Percentiles rank a stretch among this genome's conserved stretches.
These are phyloP conservation scores for Linnaemya tessellans DNA, from an alignment of 2,888 invertebrate genomes.

Conservation along the genomic window DNA sequence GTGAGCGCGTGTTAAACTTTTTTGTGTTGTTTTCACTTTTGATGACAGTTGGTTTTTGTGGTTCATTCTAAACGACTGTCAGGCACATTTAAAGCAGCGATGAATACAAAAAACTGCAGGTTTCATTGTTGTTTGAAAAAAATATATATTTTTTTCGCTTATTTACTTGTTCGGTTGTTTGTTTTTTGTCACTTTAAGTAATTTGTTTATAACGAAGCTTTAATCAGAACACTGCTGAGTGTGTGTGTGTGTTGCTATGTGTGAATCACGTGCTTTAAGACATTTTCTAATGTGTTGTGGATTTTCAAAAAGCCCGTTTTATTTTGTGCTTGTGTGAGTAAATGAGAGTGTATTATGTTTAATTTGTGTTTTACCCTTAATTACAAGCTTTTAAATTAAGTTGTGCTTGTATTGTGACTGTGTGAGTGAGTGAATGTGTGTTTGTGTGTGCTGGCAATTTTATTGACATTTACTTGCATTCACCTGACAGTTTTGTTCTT, in stretches of 20 bases:
- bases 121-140: slow-evolving; percentile 19
- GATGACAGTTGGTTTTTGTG: slow-evolving; percentile 68
- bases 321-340: slow-evolving; percentile 20
- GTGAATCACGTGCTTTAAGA: slow-evolving; percentile 64
- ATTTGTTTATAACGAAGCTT: slow-evolving; percentile 69
- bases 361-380: slow-evolving; percentile 52
- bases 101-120: slow-evolving; percentile 20
- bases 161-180: background rate
- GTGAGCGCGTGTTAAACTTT: background rate
- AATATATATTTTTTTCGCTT: background rate
- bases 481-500: slow-evolving; percentile 1
- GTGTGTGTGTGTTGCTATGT: background rate
- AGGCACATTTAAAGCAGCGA: slow-evolving; percentile 47
- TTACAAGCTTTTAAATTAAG: slow-evolving; percentile 49
- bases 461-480: slow-evolving; percentile 3
- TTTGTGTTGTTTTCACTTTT: slow-evolving; percentile 41
- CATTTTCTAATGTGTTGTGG: slow-evolving; percentile 21
- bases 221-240: slow-evolving; percentile 31
- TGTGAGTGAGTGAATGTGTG: background rate
- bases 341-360: slow-evolving; percentile 22
- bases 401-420: background rate
- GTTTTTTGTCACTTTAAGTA: slow-evolving; percentile 62
- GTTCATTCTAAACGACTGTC: slow-evolving; percentile 56
- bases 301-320: slow-evolving; percentile 23
- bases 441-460: background rate